Conservation (phyloP, 2,888 invertebrate genomes). For the Xylophagus ater region DNA sequence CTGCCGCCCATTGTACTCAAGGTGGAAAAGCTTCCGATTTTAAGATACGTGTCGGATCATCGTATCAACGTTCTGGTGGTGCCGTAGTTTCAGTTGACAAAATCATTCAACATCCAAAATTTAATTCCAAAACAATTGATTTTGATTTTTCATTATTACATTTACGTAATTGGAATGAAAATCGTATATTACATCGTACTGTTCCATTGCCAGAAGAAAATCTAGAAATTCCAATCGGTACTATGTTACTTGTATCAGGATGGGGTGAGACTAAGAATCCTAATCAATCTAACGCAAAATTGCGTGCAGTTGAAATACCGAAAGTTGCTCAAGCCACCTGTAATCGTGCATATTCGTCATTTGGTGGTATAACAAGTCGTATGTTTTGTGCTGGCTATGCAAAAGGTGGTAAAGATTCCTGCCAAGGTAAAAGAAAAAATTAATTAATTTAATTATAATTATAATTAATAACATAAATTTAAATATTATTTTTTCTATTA, state of each 20-base stretch:
- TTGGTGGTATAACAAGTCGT: conserved; percentile 26
- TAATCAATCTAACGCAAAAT: conserved; percentile 18
- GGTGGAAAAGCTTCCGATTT: conserved; percentile 19
- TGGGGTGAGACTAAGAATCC: conserved; percentile 30
- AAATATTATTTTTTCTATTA: no score
- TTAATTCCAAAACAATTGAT: conserved; percentile 32
- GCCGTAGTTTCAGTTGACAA: conserved; percentile 26
- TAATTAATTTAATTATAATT: no score
- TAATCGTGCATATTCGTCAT: conserved; percentile 21
- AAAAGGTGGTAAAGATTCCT: conserved; percentile 32
- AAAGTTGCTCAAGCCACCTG: conserved; percentile 26
- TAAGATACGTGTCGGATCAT: conserved; percentile 36
- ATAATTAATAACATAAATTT: no score
- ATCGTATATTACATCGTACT: conserved; percentile 20
- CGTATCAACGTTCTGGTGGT: conserved; percentile 30
- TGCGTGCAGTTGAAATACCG: conserved; percentile 27
- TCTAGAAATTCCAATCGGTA: conserved; percentile 24
- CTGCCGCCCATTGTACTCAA: conserved; percentile 39
- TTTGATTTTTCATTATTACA: conserved; percentile 39
- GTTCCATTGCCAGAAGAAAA: conserved; percentile 24
- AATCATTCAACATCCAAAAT: conserved; percentile 32
- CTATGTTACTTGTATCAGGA: conserved; percentile 30
- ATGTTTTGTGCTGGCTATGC: conserved; percentile 31
- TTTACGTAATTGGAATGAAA: conserved; percentile 25
- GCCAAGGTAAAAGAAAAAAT: conserved; percentile 17